These are phyloP conservation scores for Drosophila obscura DNA, from an alignment of 1,140 invertebrate genomes.

Conservation along the genomic window DNA sequence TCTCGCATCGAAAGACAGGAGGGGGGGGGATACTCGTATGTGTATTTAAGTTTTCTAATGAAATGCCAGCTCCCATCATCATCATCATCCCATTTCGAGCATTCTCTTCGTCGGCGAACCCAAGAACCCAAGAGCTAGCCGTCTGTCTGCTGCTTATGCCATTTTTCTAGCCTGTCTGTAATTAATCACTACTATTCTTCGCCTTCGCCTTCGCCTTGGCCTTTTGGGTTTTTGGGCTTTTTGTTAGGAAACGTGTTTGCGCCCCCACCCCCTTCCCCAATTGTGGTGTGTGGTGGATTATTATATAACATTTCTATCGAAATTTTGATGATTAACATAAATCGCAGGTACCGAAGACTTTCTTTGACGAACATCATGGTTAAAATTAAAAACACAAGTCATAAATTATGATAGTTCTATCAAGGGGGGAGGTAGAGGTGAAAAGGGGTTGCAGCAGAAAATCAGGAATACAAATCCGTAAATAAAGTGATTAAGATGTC, in stretches of 20 bases:
- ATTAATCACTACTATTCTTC: constrained; percentile 64
- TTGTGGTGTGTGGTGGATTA: constrained; percentile 5
- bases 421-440: constrained; percentile 12
- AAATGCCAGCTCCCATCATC: constrained; percentile 53
- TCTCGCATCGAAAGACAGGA: constrained; percentile 4
- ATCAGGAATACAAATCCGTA: constrained; percentile 27
- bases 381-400: constrained; percentile 68
- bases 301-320: constrained; percentile 69
- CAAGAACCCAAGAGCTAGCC: constrained; percentile 10
- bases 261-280: neutral
- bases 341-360: constrained; percentile 36
- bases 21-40: constrained; percentile 13
- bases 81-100: constrained; percentile 36
- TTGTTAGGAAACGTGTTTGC: constrained; percentile 56
- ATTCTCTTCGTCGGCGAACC: constrained; percentile 1
- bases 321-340: constrained; percentile 51
- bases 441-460: constrained; percentile 31
- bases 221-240: constrained; percentile 34
- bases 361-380: constrained; percentile 54
- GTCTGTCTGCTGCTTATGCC: constrained; percentile 61
- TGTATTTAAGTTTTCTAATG: constrained; percentile 60
- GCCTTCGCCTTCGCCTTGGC: constrained; percentile 27
- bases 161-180: constrained; percentile 71
- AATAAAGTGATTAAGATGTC: too few species aligned
- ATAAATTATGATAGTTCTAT: constrained; percentile 35